Percentiles rank a stretch among this genome's conserved stretches.
phyloP scores from a whole-genome alignment of 2,888 invertebrate genomes.

The Orgyia antiqua region DNA sequence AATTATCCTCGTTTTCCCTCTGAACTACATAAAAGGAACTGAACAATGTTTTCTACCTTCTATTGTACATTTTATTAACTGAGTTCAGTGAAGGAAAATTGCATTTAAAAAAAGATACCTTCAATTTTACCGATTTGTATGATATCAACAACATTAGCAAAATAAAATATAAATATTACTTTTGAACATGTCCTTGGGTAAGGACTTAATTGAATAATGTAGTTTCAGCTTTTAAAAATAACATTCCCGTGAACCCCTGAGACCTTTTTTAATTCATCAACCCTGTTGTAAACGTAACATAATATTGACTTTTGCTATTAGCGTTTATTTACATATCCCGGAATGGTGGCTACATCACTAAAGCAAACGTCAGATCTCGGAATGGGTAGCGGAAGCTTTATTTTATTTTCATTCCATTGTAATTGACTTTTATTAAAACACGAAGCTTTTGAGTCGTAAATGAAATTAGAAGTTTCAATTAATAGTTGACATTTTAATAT shows the following conservation, averaged over 20 bases:
- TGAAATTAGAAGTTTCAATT: too few relatives aligned
- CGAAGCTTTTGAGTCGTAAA: background rate
- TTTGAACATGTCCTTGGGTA: too few relatives aligned
- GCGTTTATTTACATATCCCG: slow-evolving; percentile 6
- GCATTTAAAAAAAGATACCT: too few relatives aligned
- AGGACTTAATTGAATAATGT: slow-evolving; percentile 1
- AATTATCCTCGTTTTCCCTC: too few relatives aligned
- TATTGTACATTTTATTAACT: too few relatives aligned
- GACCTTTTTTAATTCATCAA: background rate
- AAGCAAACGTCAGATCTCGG: slow-evolving; percentile 7
- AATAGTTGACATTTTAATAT: too few relatives aligned
- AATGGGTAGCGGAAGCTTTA: slow-evolving; percentile 9
- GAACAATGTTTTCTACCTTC: too few relatives aligned
- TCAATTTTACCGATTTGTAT: too few relatives aligned
- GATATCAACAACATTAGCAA: too few relatives aligned
- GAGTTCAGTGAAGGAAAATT: too few relatives aligned
- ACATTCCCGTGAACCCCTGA: background rate
- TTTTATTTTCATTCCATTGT: slow-evolving; percentile 16
- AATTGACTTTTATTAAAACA: slow-evolving; percentile 8
- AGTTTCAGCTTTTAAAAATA: background rate
- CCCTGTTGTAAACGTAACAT: background rate
- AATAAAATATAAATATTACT: too few relatives aligned
- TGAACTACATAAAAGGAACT: too few relatives aligned
- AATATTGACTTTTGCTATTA: slow-evolving; percentile 4
- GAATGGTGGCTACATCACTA: slow-evolving; percentile 13